Base-by-base conservation (phyloP, 2,113 vertebrate species). In the Eubucco bourcierii region DNA sequence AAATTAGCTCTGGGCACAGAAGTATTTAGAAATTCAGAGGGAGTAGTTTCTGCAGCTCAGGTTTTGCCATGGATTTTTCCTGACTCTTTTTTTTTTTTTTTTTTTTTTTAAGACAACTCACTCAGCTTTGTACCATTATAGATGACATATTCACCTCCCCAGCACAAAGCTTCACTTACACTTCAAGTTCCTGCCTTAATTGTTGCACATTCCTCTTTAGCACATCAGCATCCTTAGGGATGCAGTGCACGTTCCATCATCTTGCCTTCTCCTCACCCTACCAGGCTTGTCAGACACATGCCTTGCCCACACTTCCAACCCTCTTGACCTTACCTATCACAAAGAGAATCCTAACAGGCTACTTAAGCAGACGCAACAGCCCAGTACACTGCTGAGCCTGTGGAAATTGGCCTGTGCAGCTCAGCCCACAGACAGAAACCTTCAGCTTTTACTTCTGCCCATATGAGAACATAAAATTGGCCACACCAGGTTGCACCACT, bases 121-220 rank as follows among this genome's bases (percentile, higher is more conserved):
- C 3, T 70, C 24, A 52, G 68, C 47, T 94, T 95, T 94, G n/a
- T 81, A 92, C 78, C 29, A 39, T 93, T 67, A 67, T 47, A 64
- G 50, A 55, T 33, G 39, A 39, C 23, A 50, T 3, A 8, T 58
- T 88, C 39, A 84, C 55, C 44, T 88, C 27, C 6, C 23, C 75
- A 31, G 31, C 76, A 33, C 4, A 65, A 78, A 67, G 53, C 7
- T 84, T 84, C 19, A 52, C 34, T 90, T 7, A 25, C 20, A 21
- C 5, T 44, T 44, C 34, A 1, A 4, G 46, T 34, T 84, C 31
- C 60, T 29, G 34, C 33, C 88, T 55, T 52, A 88, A 31, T 80
- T 55, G n/a, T 25, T 67, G 25, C 59, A 73, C 37, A 52, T 65
- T 73, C 39, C 33, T 78, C 31, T 75, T 33, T 72, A 85, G 21